Evolutionary conservation across 2,888 invertebrate species (phyloP).

Genomic region (Podabrus alpinus): DNA sequence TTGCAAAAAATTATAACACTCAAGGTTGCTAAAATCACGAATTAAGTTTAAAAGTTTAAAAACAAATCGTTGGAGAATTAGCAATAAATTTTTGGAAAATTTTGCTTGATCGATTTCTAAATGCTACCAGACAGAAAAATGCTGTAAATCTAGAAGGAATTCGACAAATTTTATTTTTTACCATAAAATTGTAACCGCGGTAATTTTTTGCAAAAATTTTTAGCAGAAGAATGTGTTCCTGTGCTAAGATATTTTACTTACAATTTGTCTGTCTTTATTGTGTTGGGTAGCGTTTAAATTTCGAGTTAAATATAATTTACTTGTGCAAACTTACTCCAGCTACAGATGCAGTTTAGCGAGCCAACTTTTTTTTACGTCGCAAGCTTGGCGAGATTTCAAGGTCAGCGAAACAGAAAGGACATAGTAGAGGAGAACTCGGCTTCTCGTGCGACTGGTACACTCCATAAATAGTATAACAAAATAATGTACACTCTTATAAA

Average conservation of each 20-base stretch:
- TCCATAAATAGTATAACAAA: conserved; percentile 25
- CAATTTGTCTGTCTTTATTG: neutral
- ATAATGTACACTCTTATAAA: conserved; percentile 22
- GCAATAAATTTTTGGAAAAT: neutral
- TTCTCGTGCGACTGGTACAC: conserved; percentile 31
- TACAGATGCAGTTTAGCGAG: conserved; percentile 28
- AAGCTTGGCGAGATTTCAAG: conserved; percentile 34
- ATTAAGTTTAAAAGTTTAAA: neutral
- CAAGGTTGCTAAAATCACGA: conserved; percentile 2
- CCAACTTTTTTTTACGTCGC: conserved; percentile 32
- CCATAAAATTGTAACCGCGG: neutral
- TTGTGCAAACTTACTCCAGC: conserved; percentile 20
- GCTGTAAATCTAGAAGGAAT: neutral
- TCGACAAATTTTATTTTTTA: neutral
- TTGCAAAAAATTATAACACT: conserved; percentile 9
- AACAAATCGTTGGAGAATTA: neutral
- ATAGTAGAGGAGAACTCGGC: conserved; percentile 29
- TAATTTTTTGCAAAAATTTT: neutral
- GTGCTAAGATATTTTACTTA: neutral
- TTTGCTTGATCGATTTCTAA: neutral
- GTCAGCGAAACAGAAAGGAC: conserved; percentile 35
- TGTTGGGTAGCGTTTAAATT: neutral
- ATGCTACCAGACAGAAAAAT: neutral
- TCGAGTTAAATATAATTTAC: conserved; percentile 4
- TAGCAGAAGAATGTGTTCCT: neutral